Evolutionary conservation across 1,140 invertebrate species (phyloP).

Genomic region (Pygmarrhopalites habei): DNA sequence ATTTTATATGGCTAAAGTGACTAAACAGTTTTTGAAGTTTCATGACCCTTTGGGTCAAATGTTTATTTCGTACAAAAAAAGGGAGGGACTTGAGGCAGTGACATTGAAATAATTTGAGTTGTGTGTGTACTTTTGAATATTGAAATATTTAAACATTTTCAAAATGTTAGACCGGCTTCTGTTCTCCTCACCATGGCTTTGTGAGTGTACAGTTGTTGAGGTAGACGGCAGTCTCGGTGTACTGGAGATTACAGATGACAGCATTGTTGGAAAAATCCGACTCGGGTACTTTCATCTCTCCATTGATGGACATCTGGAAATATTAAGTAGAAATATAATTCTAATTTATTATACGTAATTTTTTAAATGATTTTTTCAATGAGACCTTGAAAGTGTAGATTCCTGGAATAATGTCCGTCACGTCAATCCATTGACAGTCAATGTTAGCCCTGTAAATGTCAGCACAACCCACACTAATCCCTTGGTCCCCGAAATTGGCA

Average conservation of each 20-base stretch:
- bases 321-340: background rate
- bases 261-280: conserved; percentile 86
- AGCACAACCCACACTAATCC: conserved; percentile 87
- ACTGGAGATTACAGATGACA: conserved; percentile 69
- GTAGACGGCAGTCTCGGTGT: conserved; percentile 63
- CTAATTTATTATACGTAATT: background rate
- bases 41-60: too few relatives aligned
- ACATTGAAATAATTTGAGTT: too few relatives aligned
- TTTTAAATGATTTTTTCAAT: background rate
- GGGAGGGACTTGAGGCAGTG: too few relatives aligned
- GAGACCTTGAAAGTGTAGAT: conserved; percentile 76
- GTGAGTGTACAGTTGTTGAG: conserved; percentile 65
- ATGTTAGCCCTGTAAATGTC: conserved; percentile 90
- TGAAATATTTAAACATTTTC: too few relatives aligned
- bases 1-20: too few relatives aligned
- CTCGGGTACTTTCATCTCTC: conserved; percentile 77
- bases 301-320: conserved; percentile 66
- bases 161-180: too few relatives aligned
- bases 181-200: too few relatives aligned
- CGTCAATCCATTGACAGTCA: conserved; percentile 96
- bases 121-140: too few relatives aligned
- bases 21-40: too few relatives aligned
- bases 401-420: conserved; percentile 77
- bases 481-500: conserved; percentile 89
- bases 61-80: too few relatives aligned